Evolutionary conservation across 2,888 invertebrate genomes (phyloP).

Genomic region (Noctua pronuba): DNA sequence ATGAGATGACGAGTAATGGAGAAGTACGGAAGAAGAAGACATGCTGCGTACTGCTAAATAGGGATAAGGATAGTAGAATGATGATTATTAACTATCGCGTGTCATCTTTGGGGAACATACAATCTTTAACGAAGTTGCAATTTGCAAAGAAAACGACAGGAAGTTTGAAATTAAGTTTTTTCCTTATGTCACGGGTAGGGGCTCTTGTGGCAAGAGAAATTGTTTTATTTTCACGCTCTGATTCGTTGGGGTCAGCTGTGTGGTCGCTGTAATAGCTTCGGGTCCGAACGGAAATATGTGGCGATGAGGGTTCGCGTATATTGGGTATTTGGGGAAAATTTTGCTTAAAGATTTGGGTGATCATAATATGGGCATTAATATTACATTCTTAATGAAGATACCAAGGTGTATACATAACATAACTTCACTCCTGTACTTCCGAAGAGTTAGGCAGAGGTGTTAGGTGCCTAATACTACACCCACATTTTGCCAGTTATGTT

Average conservation of each 20-base stretch:
- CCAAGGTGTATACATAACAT: neutral
- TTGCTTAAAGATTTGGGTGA: neutral
- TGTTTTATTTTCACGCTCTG: slow-evolving; percentile 52
- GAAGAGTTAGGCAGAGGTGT: neutral
- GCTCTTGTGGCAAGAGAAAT: slow-evolving; percentile 6
- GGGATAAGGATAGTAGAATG: too few relatives aligned
- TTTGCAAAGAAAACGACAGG: too few relatives aligned
- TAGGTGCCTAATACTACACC: neutral
- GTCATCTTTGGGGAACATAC: neutral
- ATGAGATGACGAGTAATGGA: too few relatives aligned
- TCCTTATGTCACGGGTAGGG: too few relatives aligned
- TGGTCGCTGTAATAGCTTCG: slow-evolving; percentile 31
- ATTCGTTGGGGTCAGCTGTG: slow-evolving; percentile 44
- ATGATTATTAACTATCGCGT: neutral
- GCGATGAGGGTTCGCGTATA: slow-evolving; percentile 32
- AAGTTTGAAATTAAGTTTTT: too few relatives aligned
- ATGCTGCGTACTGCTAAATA: too few relatives aligned
- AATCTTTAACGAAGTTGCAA: neutral
- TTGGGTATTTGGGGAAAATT: slow-evolving; percentile 2
- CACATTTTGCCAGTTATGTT: neutral
- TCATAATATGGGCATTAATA: neutral
- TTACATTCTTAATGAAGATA: neutral
- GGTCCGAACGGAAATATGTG: slow-evolving; percentile 33
- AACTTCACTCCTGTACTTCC: neutral
- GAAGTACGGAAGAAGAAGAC: too few relatives aligned